Base-by-base conservation (phyloP, 2,888 invertebrate genomes). In the Sinodicranocentrus sp. region DNA sequence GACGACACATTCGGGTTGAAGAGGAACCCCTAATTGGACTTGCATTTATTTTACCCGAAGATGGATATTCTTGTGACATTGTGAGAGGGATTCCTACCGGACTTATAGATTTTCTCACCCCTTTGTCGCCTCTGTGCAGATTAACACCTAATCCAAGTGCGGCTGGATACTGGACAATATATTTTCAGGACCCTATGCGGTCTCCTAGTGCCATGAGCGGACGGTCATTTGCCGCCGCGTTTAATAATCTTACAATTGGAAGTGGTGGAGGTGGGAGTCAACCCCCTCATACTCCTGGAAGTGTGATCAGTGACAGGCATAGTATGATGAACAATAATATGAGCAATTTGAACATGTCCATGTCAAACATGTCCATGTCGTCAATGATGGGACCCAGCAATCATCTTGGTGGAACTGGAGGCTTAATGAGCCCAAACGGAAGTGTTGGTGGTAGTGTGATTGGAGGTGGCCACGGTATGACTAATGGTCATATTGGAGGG, bases 61-160 rank as follows among this genome's bases (percentile, higher is more conserved):
- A 99, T 91, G 99, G 98, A 21, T 98, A 98, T 92, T 98, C 98
- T 90, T 98, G 97, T 90, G 98, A 99, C 91, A 97, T 98, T 79
- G 96, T 97, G 71, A 93, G 96, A 84, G 98, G 98, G 61, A 95
- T 99, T 80, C 98, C 98, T 39, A 90, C 91, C 76, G 98, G 97
- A 0, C 92, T 98, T 54, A 95, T 96, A 0, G 97, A 97, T 91
- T 97, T 97, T 90, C 91, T 97, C 44, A 94, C 94, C 85, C 96
- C 96, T 0, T 91, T 97, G 43, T 95, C 95, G 33, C 97, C 96
- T 8, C 93, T 98, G 89, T 98, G 98, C 90, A 93, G 97, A 1
- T 92, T 98, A 90, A 96, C 97, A 17, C 94, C 96, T 8, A 98
- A 98, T 91, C 96, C 96, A 54, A 95, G 95, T 73, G 96, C 97